These are phyloP conservation scores for Halcyon malimbica DNA, from an alignment of 2,113 vertebrate genomes.

Conservation along the genomic window DNA sequence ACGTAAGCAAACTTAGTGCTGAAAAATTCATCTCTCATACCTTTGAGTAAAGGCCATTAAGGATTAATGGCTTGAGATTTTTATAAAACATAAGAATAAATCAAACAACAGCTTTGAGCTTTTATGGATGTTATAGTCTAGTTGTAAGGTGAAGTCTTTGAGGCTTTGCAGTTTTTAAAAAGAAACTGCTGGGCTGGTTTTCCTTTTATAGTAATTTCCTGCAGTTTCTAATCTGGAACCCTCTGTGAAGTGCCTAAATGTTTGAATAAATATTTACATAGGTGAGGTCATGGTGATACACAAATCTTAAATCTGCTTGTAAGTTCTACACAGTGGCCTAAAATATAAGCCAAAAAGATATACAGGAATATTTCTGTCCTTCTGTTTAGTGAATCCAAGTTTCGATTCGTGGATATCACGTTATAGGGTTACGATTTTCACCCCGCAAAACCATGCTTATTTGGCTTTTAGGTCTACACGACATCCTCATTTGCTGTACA, in stretches of 20 bases:
- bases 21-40: constrained; percentile 10
- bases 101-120: neutral
- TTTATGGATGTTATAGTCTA: neutral
- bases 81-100: neutral
- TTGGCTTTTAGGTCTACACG: neutral
- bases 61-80: neutral
- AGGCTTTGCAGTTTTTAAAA: neutral
- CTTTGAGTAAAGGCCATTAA: neutral
- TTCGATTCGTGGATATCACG: neutral
- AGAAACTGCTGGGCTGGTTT: neutral
- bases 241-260: neutral
- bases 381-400: neutral
- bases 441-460: neutral
- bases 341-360: neutral
- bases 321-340: neutral
- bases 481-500: neutral
- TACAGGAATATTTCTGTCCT: neutral
- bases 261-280: constrained; percentile 33
- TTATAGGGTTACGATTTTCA: neutral
- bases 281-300: neutral
- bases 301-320: neutral
- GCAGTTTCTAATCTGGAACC: neutral
- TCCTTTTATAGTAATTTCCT: constrained; percentile 30
- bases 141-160: neutral
- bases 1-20: neutral